Conservation (phyloP, 2,888 invertebrate species). For the Leptinotarsa juncta region DNA sequence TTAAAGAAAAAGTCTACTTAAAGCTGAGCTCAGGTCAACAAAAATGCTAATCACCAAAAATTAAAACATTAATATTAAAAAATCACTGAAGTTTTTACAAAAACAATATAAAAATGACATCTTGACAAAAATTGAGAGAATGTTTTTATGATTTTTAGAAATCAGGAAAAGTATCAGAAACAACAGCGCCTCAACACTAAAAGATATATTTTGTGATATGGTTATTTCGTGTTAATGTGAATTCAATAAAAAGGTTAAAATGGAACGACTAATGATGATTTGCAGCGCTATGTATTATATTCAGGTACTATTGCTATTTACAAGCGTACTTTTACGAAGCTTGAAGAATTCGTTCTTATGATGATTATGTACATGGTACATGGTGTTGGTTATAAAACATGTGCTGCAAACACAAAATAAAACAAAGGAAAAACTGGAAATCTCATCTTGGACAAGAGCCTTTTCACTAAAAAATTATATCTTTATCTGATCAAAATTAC, state of each 20-base stretch:
- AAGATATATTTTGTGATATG: conserved; percentile 26
- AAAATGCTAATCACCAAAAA: background rate
- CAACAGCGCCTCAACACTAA: conserved; percentile 28
- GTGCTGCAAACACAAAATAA: conserved; percentile 50
- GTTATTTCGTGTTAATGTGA: conserved; percentile 19
- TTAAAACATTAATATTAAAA: background rate
- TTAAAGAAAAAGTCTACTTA: background rate
- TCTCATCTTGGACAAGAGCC: background rate
- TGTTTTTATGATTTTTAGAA: conserved; percentile 19
- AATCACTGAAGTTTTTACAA: background rate
- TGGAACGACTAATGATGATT: conserved; percentile 39
- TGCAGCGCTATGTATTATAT: conserved; percentile 57
- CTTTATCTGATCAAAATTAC: background rate
- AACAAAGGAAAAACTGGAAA: conserved; percentile 24
- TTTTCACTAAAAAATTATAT: too few relatives aligned
- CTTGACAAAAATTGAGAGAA: background rate
- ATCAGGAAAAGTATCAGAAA: conserved; percentile 26
- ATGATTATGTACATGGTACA: conserved; percentile 48
- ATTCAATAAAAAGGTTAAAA: conserved; percentile 31
- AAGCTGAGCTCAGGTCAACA: background rate
- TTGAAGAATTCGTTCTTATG: conserved; percentile 20
- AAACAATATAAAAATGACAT: conserved; percentile 13
- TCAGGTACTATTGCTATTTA: conserved; percentile 65
- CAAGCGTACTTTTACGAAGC: conserved; percentile 39
- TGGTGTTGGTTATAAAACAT: conserved; percentile 51